Percentiles rank a stretch among this genome's conserved stretches.
Evolutionary conservation across 1,140 invertebrate genomes (phyloP).

Genomic region (Bacillus rossius): DNA sequence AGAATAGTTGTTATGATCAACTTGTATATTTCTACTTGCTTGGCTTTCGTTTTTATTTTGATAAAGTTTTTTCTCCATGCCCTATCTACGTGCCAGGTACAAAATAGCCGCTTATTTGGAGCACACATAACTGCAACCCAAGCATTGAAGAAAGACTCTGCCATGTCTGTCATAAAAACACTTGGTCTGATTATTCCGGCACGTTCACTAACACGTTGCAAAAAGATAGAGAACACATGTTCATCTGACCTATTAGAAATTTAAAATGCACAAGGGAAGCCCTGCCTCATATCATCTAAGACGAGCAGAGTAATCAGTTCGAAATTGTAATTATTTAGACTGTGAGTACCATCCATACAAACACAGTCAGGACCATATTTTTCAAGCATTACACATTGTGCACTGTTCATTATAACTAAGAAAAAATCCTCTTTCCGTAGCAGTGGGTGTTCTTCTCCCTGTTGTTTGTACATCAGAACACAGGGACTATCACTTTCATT

Average conservation of each 20-base stretch:
- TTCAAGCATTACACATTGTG: conserved; percentile 5
- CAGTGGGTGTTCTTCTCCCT: too few relatives aligned
- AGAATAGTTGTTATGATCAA: not conserved
- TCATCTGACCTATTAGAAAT: conserved; percentile 12
- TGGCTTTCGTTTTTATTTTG: not conserved
- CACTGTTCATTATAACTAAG: conserved; percentile 14
- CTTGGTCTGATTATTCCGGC: conserved; percentile 2
- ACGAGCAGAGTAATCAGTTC: conserved; percentile 13
- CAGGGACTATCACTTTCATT: not conserved
- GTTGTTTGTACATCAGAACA: too few relatives aligned
- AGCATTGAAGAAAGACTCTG: conserved; percentile 12
- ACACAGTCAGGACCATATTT: conserved; percentile 10
- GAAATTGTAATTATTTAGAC: conserved; percentile 5
- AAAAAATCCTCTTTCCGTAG: conserved; percentile 8
- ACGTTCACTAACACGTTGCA: not conserved
- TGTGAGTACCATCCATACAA: conserved; percentile 15
- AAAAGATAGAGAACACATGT: conserved; percentile 11
- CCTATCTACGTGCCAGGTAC: conserved; percentile 15
- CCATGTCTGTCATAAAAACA: conserved; percentile 18
- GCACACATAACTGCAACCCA: conserved; percentile 12
- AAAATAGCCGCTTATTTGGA: not conserved
- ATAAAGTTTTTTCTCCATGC: conserved; percentile 5
- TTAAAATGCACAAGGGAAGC: conserved; percentile 14
- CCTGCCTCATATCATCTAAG: conserved; percentile 10
- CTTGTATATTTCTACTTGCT: conserved; percentile 1